These are phyloP conservation scores for Myotis findleyi DNA, from an alignment of 2,797 vertebrate species.

Conservation along the genomic window DNA sequence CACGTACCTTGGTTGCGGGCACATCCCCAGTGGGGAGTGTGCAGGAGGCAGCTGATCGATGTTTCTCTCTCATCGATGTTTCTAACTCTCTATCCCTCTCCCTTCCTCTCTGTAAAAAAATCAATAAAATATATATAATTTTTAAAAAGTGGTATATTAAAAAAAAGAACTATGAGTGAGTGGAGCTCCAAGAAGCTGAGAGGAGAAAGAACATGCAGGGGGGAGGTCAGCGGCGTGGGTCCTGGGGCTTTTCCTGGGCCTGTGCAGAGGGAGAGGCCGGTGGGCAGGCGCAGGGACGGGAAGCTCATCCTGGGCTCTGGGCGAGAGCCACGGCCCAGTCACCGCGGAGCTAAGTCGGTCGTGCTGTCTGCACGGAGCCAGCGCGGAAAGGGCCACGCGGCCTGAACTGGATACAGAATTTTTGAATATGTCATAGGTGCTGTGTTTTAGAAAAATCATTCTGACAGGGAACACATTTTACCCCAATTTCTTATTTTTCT, in stretches of 20 bases:
- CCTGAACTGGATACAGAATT: not conserved
- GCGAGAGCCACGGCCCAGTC: rapidly evolving
- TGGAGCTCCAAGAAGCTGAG: rapidly evolving
- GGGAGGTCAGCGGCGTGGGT: rapidly evolving
- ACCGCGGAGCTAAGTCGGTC: rapidly evolving
- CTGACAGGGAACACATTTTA: not conserved
- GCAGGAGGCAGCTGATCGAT: too few species aligned
- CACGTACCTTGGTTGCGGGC: too few species aligned
- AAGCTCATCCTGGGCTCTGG: not conserved
- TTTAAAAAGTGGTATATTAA: too few species aligned
- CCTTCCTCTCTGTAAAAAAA: too few species aligned
- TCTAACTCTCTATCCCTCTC: too few species aligned
- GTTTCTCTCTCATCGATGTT: too few species aligned
- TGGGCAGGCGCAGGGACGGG: rapidly evolving
- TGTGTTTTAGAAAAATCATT: not conserved
- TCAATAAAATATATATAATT: too few species aligned
- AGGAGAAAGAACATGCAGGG: rapidly evolving
- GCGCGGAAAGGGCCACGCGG: not conserved
- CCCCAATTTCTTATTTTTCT: not conserved
- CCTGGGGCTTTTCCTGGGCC: not conserved
- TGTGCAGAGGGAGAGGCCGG: rapidly evolving
- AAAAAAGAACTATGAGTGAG: not conserved
- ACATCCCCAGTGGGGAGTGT: too few species aligned
- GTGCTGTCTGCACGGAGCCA: rapidly evolving
- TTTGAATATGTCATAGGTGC: not conserved